Conservation (phyloP, 2,888 invertebrate genomes). For the Thyatira batis region DNA sequence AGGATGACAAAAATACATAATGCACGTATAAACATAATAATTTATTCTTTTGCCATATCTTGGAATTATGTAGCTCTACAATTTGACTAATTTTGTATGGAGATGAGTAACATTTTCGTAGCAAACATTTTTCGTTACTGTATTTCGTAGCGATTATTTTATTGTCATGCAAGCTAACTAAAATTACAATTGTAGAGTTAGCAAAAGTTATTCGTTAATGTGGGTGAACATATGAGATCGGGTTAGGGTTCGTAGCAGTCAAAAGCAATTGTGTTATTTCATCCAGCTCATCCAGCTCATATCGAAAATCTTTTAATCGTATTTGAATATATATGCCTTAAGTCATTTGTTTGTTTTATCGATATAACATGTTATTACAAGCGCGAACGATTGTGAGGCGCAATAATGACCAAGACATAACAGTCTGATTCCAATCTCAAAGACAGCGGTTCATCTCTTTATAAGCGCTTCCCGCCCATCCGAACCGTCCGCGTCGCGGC, state of each 20-base stretch:
- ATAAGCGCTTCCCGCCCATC: slow-evolving; percentile 71
- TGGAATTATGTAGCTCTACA: background rate
- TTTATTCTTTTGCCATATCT: background rate
- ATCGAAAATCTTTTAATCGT: too few relatives aligned
- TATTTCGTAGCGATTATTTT: background rate
- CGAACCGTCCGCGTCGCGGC: slow-evolving; percentile 40
- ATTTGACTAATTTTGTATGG: background rate
- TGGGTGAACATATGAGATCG: too few relatives aligned
- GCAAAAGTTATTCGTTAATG: too few relatives aligned
- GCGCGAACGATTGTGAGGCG: background rate
- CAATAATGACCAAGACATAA: slow-evolving; percentile 42
- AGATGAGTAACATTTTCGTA: background rate
- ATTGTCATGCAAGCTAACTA: background rate
- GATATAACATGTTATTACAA: background rate
- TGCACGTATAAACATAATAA: background rate
- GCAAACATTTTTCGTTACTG: background rate
- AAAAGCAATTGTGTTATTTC: too few relatives aligned
- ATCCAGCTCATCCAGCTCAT: too few relatives aligned
- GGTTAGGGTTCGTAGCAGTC: too few relatives aligned
- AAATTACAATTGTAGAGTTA: too few relatives aligned
- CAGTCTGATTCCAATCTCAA: slow-evolving; percentile 49
- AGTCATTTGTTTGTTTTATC: background rate
- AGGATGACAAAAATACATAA: background rate
- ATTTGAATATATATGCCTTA: too few relatives aligned
- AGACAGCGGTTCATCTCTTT: slow-evolving; percentile 53